phyloP scores from a whole-genome alignment of 2,797 vertebrate species.

The Clangula hyemalis region DNA sequence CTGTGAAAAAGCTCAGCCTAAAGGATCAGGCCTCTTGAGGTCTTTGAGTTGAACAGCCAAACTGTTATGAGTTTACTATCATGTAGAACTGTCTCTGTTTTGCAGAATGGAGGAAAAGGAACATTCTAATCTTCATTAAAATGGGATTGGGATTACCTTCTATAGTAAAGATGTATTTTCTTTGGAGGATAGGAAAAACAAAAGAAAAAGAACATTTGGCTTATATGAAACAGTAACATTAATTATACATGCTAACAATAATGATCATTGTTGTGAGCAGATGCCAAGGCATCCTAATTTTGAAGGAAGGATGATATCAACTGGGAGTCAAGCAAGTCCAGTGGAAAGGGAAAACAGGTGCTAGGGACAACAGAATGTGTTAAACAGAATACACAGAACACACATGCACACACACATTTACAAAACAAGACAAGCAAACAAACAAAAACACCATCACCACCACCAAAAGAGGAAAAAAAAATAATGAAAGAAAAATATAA shows the following conservation, averaged over 20 bases:
- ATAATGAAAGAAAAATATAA: background rate
- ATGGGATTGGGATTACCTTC: background rate
- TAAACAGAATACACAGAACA: background rate
- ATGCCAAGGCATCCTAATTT: background rate
- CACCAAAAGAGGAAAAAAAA: background rate
- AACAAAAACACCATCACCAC: background rate
- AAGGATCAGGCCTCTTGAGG: background rate
- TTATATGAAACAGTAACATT: background rate
- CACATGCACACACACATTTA: background rate
- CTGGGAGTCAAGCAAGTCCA: background rate
- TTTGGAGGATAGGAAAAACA: background rate
- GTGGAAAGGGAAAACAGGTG: background rate
- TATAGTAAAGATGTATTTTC: background rate
- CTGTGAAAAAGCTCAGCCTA: background rate
- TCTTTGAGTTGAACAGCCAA: background rate
- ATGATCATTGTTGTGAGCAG: background rate
- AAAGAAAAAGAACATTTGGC: rapidly evolving
- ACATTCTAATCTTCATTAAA: background rate
- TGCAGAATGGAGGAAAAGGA: background rate
- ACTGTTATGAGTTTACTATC: background rate
- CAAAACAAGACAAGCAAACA: background rate
- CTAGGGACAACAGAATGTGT: background rate
- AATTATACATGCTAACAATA: background rate
- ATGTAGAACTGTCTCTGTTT: background rate
- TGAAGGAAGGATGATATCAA: background rate